Conservation (phyloP, 2,888 invertebrate species). For the Galerucella calmariensis region DNA sequence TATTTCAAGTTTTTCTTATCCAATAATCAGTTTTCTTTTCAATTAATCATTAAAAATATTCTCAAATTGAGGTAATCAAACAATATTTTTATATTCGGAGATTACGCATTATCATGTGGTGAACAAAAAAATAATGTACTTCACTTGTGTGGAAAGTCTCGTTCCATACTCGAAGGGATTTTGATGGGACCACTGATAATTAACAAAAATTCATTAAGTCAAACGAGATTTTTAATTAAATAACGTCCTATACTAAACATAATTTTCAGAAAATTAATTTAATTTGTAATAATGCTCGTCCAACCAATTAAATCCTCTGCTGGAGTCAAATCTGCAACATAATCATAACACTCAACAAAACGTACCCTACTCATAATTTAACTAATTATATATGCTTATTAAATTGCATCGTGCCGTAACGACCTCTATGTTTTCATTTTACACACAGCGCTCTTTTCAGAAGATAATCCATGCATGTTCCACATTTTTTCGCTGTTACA, state of each 20-base stretch:
- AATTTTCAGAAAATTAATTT: slow-evolving; percentile 11
- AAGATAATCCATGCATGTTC: not conserved
- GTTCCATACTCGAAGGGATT: too few species aligned
- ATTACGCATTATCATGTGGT: too few species aligned
- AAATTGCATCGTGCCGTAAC: not conserved
- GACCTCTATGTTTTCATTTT: not conserved
- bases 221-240: too few species aligned
- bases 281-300: slow-evolving; percentile 5
- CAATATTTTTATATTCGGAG: too few species aligned
- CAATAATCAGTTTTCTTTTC: too few species aligned
- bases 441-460: not conserved
- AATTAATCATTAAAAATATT: too few species aligned
- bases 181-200: not conserved
- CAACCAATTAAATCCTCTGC: slow-evolving; percentile 4
- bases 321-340: slow-evolving; percentile 5
- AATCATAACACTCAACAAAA: slow-evolving; percentile 8
- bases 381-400: slow-evolving; percentile 22
- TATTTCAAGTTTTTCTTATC: too few species aligned
- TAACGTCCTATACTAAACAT: not conserved
- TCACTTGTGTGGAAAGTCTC: too few species aligned
- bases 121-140: too few species aligned
- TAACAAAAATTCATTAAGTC: not conserved
- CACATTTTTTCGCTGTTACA: not conserved
- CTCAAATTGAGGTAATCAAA: too few species aligned
- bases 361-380: slow-evolving; percentile 14